These are phyloP conservation scores for Perithous albicinctus DNA, from an alignment of 2,888 invertebrate species.

Conservation along the genomic window DNA sequence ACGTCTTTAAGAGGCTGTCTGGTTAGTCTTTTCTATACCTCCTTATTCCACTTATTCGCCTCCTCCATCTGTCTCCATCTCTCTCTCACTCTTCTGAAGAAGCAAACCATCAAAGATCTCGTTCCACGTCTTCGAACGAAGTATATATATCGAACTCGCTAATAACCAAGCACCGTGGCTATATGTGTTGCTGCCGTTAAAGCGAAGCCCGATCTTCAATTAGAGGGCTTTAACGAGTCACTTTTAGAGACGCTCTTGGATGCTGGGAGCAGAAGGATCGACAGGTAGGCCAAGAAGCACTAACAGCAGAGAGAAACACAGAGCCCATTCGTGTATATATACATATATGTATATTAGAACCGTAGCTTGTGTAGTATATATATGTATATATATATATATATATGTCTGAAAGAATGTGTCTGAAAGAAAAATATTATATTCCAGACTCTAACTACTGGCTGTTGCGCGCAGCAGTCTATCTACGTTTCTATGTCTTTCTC, in stretches of 20 bases:
- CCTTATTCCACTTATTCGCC: slow-evolving; percentile 55
- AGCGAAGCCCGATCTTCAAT: slow-evolving; percentile 59
- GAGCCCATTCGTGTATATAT: slow-evolving; percentile 11
- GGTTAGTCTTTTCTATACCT: slow-evolving; percentile 43
- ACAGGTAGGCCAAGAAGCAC: slow-evolving; percentile 44
- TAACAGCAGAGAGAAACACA: slow-evolving; percentile 33
- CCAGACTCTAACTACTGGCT: slow-evolving; percentile 38
- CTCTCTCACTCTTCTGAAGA: slow-evolving; percentile 36
- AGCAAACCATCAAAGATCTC: slow-evolving; percentile 38
- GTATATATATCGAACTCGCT: slow-evolving; percentile 71
- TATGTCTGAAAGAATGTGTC: too few species aligned
- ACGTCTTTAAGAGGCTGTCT: slow-evolving; percentile 36
- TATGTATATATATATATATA: too few species aligned
- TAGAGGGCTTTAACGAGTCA: slow-evolving; percentile 71
- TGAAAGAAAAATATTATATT: slow-evolving; percentile 28
- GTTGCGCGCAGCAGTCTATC: slow-evolving; percentile 8
- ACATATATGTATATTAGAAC: slow-evolving; percentile 21
- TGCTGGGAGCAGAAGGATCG: slow-evolving; percentile 39
- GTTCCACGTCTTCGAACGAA: slow-evolving; percentile 50
- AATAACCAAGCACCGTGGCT: slow-evolving; percentile 68
- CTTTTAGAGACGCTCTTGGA: slow-evolving; percentile 60
- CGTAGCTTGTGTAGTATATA: background rate
- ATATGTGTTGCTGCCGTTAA: slow-evolving; percentile 48
- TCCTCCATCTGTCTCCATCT: slow-evolving; percentile 60
- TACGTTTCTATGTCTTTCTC: slow-evolving; percentile 25